A percentile compares a stretch with the other conserved stretches of the same genome.
phyloP scores from a whole-genome alignment of 2,113 vertebrate genomes.

The Suricata suricatta region DNA sequence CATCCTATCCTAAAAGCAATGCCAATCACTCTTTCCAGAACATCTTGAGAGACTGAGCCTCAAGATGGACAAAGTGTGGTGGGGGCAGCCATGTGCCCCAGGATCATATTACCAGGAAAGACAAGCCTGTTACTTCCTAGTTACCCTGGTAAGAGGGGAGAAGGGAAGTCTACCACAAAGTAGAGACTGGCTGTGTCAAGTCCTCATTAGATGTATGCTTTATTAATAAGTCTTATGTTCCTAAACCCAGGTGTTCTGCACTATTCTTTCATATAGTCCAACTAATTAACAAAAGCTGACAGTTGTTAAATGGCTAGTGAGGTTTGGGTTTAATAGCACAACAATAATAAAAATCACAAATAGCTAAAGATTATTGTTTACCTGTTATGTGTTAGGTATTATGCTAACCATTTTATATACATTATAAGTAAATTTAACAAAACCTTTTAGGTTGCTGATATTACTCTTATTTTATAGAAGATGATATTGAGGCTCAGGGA shows the following conservation, averaged over 20 bases:
- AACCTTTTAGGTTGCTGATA: neutral
- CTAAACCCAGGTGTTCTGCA: neutral
- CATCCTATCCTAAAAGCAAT: neutral
- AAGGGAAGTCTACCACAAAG: neutral
- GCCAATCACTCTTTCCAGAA: neutral
- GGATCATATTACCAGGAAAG: neutral
- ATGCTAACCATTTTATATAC: neutral
- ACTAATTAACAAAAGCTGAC: neutral
- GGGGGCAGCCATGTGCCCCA: neutral
- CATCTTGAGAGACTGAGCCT: neutral
- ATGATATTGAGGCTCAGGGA: neutral
- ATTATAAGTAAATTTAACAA: neutral
- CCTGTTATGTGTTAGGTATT: neutral
- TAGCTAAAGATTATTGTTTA: neutral
- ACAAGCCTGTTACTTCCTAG: neutral
- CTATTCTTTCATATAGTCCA: neutral
- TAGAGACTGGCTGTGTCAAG: neutral
- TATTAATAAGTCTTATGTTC: neutral
- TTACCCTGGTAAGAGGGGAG: neutral
- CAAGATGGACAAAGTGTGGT: neutral
- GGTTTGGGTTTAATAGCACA: neutral
- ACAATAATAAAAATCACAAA: neutral
- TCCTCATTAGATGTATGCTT: neutral
- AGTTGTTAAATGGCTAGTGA: neutral
- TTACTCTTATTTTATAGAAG: neutral